Evolutionary conservation across 1,140 invertebrate genomes (phyloP).

Genomic region (Thaumetopoea pityocampa): DNA sequence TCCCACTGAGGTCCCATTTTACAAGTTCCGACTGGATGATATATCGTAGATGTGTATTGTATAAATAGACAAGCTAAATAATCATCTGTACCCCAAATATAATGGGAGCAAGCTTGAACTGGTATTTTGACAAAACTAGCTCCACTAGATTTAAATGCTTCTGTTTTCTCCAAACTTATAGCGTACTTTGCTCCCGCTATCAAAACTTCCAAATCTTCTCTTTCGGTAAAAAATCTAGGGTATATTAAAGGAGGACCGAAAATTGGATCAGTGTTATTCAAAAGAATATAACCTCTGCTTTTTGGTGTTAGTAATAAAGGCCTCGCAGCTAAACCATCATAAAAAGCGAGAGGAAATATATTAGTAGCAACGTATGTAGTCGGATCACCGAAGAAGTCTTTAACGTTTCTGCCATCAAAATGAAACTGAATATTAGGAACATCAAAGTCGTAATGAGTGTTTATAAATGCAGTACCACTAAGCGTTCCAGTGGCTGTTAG

Average conservation of each 20-base stretch:
- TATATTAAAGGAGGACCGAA: slow-evolving; percentile 87
- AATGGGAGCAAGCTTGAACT: slow-evolving; percentile 79
- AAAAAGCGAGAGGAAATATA: slow-evolving; percentile 72
- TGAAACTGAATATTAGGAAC: slow-evolving; percentile 81
- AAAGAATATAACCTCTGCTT: slow-evolving; percentile 81
- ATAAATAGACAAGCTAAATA: slow-evolving; percentile 83
- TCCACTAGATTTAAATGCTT: slow-evolving; percentile 77
- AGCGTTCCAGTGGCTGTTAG: slow-evolving; percentile 71
- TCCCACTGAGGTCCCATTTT: slow-evolving; percentile 88
- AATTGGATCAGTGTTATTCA: slow-evolving; percentile 81
- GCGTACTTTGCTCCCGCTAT: slow-evolving; percentile 77
- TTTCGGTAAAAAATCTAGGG: slow-evolving; percentile 84
- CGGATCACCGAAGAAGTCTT: slow-evolving; percentile 71
- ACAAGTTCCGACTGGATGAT: slow-evolving; percentile 88
- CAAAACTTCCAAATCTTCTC: slow-evolving; percentile 79
- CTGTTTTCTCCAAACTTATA: slow-evolving; percentile 76
- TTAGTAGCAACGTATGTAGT: slow-evolving; percentile 66
- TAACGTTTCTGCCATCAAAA: slow-evolving; percentile 76
- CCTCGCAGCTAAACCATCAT: slow-evolving; percentile 63
- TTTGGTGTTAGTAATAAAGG: slow-evolving; percentile 83
- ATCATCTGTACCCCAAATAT: slow-evolving; percentile 78
- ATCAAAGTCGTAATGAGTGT: slow-evolving; percentile 67
- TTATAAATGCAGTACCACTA: slow-evolving; percentile 75
- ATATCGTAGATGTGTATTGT: slow-evolving; percentile 83
- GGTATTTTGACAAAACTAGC: slow-evolving; percentile 76